These are phyloP conservation scores for Leptinotarsa peninsularis DNA, from an alignment of 2,888 invertebrate genomes.

Conservation along the genomic window DNA sequence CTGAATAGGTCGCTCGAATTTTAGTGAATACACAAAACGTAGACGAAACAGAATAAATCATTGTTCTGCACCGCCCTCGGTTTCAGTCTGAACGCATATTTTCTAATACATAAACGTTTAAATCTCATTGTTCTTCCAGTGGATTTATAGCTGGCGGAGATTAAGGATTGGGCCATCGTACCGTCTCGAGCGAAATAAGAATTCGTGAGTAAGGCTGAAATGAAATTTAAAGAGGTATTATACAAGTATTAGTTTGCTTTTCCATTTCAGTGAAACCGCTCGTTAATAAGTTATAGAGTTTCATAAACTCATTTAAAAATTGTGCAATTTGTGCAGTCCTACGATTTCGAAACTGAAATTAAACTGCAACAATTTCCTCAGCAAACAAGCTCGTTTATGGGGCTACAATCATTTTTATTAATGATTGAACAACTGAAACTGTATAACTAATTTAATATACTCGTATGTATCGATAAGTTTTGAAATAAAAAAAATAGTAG, in stretches of 20 bases:
- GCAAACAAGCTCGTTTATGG: too few species aligned
- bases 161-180: conserved; percentile 31
- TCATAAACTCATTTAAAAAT: too few species aligned
- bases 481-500: too few species aligned
- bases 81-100: conserved; percentile 25
- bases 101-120: conserved; percentile 27
- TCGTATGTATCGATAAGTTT: too few species aligned
- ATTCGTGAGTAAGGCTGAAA: conserved; percentile 11
- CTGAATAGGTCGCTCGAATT: conserved; percentile 4
- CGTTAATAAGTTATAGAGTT: background rate
- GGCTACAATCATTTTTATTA: too few species aligned
- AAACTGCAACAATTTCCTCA: too few species aligned
- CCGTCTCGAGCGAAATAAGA: conserved; percentile 4
- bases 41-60: conserved; percentile 11
- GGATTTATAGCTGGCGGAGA: conserved; percentile 34
- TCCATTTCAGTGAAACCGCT: background rate
- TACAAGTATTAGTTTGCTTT: conserved; percentile 10
- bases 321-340: too few species aligned
- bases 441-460: too few species aligned
- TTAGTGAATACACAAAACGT: conserved; percentile 7
- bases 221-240: conserved; percentile 18
- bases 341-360: too few species aligned
- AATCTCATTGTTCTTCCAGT: conserved; percentile 35
- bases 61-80: conserved; percentile 16
- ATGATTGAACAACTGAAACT: too few species aligned